Evolutionary conservation across 2,797 vertebrate species (phyloP).

Genomic region (Zenarchopterus dispar): DNA sequence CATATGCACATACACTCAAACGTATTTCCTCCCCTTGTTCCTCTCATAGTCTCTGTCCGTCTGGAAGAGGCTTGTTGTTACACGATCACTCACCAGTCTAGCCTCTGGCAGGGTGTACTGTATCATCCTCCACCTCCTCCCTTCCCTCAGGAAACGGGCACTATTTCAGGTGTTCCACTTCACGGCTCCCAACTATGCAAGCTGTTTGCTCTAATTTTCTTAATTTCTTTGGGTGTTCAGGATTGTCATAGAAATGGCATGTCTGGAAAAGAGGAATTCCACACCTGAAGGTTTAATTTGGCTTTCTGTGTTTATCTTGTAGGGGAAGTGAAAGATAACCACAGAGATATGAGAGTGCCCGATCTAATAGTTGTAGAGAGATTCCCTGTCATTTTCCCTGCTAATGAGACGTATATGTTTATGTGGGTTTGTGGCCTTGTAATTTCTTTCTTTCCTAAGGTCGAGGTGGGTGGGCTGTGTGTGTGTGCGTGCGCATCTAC

Average conservation of each 20-base stretch:
- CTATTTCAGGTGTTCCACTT: constrained; percentile 75
- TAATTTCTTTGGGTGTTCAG: neutral
- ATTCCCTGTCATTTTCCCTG: constrained; percentile 49
- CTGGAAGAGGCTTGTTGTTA: constrained; percentile 70
- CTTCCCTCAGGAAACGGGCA: constrained; percentile 62
- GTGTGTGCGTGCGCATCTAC: constrained; percentile 25
- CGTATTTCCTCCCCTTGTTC: constrained; percentile 45
- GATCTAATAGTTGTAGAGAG: constrained; percentile 15
- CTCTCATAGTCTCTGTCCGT: constrained; percentile 58
- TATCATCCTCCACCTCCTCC: constrained; percentile 63
- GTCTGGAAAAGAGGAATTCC: constrained; percentile 33
- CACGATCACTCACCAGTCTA: constrained; percentile 65
- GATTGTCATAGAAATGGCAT: constrained; percentile 24
- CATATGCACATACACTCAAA: constrained; percentile 18
- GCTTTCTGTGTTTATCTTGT: constrained; percentile 22
- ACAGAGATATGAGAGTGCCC: constrained; percentile 22
- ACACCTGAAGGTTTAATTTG: constrained; percentile 44
- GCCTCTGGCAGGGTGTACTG: constrained; percentile 59
- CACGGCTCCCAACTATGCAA: constrained; percentile 52
- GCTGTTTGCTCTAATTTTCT: constrained; percentile 43
- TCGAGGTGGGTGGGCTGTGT: constrained; percentile 46
- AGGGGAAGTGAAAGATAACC: constrained; percentile 31
- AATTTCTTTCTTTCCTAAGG: constrained; percentile 57
- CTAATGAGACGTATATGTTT: constrained; percentile 48
- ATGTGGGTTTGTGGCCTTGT: constrained; percentile 65